Evolutionary conservation across 92 coral and sea anemone genomes (phyloP).

Genomic region (Porites cylindrica): DNA sequence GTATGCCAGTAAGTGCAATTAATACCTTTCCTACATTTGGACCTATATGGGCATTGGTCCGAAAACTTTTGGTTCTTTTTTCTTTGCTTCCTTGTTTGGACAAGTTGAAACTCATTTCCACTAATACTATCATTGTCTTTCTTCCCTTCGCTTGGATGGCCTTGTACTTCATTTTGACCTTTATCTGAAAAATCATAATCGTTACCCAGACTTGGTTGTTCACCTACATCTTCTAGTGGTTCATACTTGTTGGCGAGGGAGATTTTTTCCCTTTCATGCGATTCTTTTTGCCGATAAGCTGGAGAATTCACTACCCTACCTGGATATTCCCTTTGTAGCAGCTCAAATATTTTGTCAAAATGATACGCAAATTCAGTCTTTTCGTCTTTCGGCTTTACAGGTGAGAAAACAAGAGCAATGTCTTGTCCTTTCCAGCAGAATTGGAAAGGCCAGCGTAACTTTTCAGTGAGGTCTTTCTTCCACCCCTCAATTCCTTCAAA

Average conservation of each 20-base stretch:
- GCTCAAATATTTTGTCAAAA: constrained; percentile 12
- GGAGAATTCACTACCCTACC: constrained; percentile 1
- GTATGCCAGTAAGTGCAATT: constrained; percentile 35
- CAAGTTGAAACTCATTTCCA: neutral
- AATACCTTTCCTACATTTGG: neutral
- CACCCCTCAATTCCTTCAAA: neutral
- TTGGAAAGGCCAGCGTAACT: constrained; percentile 49
- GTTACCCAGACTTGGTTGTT: neutral
- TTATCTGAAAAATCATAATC: too few relatives aligned
- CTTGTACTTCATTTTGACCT: too few relatives aligned
- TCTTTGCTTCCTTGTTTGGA: neutral
- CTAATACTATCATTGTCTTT: neutral
- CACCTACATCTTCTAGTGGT: constrained; percentile 1
- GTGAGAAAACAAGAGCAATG: constrained; percentile 2
- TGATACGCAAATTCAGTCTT: neutral
- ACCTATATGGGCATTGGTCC: neutral
- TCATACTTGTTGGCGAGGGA: constrained; percentile 22
- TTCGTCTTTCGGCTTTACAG: constrained; percentile 22
- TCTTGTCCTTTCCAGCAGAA: constrained; percentile 33
- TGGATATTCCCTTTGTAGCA: constrained; percentile 8
- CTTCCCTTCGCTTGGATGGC: neutral
- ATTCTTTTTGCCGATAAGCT: neutral
- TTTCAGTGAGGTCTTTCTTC: constrained; percentile 32
- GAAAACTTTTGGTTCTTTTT: constrained; percentile 23
- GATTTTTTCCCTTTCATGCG: neutral